These are phyloP conservation scores for Hyperoplus lanceolatus DNA, from an alignment of 2,797 vertebrate species.

Conservation along the genomic window DNA sequence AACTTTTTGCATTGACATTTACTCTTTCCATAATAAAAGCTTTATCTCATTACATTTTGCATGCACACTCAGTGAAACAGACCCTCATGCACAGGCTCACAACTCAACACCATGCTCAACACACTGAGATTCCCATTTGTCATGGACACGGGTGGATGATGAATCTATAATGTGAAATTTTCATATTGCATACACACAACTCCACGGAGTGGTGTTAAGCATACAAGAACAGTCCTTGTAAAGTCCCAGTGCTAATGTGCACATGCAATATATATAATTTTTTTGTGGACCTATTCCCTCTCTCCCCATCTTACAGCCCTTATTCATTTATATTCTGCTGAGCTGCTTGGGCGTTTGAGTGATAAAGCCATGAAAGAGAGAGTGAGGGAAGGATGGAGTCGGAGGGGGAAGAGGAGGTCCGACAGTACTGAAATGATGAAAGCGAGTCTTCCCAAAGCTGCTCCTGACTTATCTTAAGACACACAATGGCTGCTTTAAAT, in stretches of 20 bases:
- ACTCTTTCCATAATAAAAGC: slow-evolving; percentile 4
- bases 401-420: slow-evolving; percentile 66
- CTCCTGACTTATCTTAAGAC: slow-evolving; percentile 79
- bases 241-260: slow-evolving; percentile 48
- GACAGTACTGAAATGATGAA: slow-evolving; percentile 71
- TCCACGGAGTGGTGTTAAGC: slow-evolving; percentile 21
- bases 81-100: neutral
- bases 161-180: slow-evolving; percentile 55
- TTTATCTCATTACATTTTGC: slow-evolving; percentile 15
- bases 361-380: slow-evolving; percentile 75
- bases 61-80: slow-evolving; percentile 13
- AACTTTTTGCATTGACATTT: neutral
- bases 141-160: slow-evolving; percentile 25
- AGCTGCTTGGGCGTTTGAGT: slow-evolving; percentile 75
- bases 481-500: slow-evolving; percentile 81
- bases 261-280: slow-evolving; percentile 32
- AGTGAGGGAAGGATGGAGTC: slow-evolving; percentile 62
- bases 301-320: slow-evolving; percentile 44
- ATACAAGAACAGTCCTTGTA: slow-evolving; percentile 43
- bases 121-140: slow-evolving; percentile 30
- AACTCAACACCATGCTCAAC: slow-evolving; percentile 30
- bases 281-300: slow-evolving; percentile 51
- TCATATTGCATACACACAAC: slow-evolving; percentile 46
- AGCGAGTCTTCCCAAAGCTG: slow-evolving; percentile 75
- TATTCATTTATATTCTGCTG: slow-evolving; percentile 79